These are phyloP conservation scores for Acrossocheilus fasciatus DNA, from an alignment of 2,797 vertebrate genomes.

Conservation along the genomic window DNA sequence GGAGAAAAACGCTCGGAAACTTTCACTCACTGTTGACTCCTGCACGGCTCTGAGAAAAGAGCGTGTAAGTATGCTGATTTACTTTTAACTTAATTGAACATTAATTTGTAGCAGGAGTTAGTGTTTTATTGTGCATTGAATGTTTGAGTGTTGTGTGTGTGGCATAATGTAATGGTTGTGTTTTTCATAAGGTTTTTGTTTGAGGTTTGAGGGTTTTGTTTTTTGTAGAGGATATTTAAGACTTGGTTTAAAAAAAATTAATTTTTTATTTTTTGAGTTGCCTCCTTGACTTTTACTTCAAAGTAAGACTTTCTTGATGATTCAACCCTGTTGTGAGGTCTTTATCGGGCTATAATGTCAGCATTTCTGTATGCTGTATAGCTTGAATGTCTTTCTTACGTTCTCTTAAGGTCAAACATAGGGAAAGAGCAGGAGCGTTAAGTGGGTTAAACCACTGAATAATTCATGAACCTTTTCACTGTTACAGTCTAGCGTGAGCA, in stretches of 20 bases:
- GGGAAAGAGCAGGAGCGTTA: constrained; percentile 37
- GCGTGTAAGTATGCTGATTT: constrained; percentile 52
- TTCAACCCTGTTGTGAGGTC: neutral
- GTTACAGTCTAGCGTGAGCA: constrained; percentile 26
- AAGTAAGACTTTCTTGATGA: neutral
- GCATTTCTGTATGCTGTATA: neutral
- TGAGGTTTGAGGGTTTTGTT: neutral
- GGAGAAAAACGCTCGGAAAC: neutral
- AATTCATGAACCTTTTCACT: constrained; percentile 40
- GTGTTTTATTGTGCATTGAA: neutral
- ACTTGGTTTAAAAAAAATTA: no score
- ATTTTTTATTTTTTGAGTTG: neutral
- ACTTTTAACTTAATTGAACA: neutral
- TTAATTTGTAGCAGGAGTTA: neutral
- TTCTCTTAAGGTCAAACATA: constrained; percentile 9
- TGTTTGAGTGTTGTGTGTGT: neutral
- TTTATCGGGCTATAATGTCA: neutral
- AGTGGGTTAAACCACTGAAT: constrained; percentile 49
- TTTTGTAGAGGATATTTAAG: neutral
- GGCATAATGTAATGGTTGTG: neutral
- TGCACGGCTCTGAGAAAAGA: constrained; percentile 27
- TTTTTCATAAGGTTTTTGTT: neutral
- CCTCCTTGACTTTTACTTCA: neutral
- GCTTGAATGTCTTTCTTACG: neutral
- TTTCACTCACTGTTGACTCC: constrained; percentile 4